Base-by-base conservation (phyloP, 1,140 invertebrate species). In the Hypothenemus hampei region DNA sequence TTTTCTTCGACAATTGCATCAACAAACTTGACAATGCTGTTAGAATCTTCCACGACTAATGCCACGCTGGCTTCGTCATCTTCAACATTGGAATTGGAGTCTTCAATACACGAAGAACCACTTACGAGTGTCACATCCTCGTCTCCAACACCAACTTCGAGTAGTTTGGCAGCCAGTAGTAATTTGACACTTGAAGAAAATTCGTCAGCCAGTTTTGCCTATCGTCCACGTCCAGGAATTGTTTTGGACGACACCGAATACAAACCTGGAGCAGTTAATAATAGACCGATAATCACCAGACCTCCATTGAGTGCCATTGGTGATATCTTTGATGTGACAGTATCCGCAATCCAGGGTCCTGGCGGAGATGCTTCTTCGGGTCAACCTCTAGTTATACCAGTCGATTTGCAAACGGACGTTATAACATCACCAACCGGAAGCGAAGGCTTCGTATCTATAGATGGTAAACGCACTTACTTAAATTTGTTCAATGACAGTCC, bases 381-480 rank as follows among this genome's bases (percentile, higher is more conserved):
- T 15, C 72, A 76, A 59, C 75, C 78, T 4, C 76, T 72, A 60
- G 68, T 78, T n/a, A 76, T 77, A 63, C 75, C 77, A 68, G 68
- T 70, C 23, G 65, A 70, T 37, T 60, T 70, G 23, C 61, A 55
- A 3, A 59, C 69, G 19, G 85, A 86, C 63, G 86, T 91, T 19
- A 83, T 91, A 16, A 87, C 88, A 3, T 83, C 84, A 1, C 79
- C 86, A 6, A 79, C 85, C 18, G 85, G 85, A 29, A 82, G 84
- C 46, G 84, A 92, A 64, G 86, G 89, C 45, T 92, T 90, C 69
- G 91, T 93, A 3, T 92, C 89, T n/a, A 93, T 93, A 51, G 90
- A 93, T 66, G 91, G 91, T 20, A 89, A 91, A 71, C 76, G 88
- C 62, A 93, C 89, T 2, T 92, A 93, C 71, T 77, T 93, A 53